phyloP scores from a whole-genome alignment of 2,113 vertebrate species.

The Bubalus kerabau region DNA sequence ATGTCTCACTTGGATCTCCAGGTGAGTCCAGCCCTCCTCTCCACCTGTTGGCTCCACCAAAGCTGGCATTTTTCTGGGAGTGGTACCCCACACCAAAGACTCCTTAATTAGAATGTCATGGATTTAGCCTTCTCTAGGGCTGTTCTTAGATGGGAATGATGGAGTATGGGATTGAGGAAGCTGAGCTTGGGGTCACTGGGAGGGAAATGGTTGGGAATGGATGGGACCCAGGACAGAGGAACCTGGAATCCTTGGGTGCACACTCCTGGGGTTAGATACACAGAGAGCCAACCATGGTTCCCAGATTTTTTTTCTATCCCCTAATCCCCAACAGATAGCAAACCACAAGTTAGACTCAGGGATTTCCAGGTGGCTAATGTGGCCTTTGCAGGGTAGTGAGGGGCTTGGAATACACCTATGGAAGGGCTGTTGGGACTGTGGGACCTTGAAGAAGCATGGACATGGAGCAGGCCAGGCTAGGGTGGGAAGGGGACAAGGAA shows the following conservation, averaged over 20 bases:
- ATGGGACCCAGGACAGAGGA: background rate
- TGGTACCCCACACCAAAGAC: background rate
- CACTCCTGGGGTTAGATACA: background rate
- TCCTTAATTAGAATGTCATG: slow-evolving; percentile 4
- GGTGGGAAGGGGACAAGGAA: background rate
- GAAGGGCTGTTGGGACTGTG: background rate
- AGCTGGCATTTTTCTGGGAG: slow-evolving; percentile 5
- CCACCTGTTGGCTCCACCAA: background rate
- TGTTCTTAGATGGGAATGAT: background rate
- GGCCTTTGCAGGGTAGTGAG: background rate
- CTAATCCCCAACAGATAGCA: background rate
- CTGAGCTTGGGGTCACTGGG: background rate
- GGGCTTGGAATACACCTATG: background rate
- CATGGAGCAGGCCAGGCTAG: background rate
- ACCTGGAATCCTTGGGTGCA: background rate
- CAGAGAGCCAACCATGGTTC: background rate
- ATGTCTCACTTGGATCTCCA: background rate
- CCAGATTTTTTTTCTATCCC: background rate
- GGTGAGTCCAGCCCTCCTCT: background rate
- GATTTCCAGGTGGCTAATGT: background rate
- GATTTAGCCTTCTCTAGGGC: background rate
- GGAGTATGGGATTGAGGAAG: background rate
- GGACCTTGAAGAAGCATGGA: background rate
- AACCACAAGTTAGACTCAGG: background rate
- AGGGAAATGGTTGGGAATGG: background rate